Conservation (phyloP, 1,140 invertebrate genomes). For the Homarus americanus region DNA sequence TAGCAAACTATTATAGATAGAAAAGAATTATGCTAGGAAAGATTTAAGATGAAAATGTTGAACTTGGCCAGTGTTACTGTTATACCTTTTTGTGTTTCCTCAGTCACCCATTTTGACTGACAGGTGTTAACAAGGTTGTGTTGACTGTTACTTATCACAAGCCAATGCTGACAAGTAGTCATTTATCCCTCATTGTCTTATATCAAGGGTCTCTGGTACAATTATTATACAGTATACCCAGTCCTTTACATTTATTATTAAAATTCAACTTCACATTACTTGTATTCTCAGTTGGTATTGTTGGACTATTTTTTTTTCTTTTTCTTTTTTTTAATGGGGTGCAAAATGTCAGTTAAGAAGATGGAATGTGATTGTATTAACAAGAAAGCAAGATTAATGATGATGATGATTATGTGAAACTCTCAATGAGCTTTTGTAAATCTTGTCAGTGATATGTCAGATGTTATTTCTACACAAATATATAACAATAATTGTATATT, state of each 20-base stretch:
- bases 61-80: not conserved
- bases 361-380: slow-evolving; percentile 25
- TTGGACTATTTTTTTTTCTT: not conserved
- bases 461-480: slow-evolving; percentile 72
- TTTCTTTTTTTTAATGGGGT: not conserved
- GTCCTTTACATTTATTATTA: not conserved
- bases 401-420: slow-evolving; percentile 56
- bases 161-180: not conserved
- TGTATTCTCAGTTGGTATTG: not conserved
- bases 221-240: slow-evolving; percentile 8
- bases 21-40: not conserved
- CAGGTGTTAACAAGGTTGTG: not conserved
- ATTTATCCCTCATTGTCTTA: not conserved
- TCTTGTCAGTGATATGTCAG: slow-evolving; percentile 65
- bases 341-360: slow-evolving; percentile 7
- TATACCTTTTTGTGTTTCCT: not conserved
- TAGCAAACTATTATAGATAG: not conserved
- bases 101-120: slow-evolving; percentile 5
- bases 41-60: not conserved
- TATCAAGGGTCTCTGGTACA: slow-evolving; percentile 19
- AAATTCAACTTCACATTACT: not conserved
- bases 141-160: not conserved
- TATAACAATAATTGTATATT: slow-evolving; percentile 62
- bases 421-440: slow-evolving; percentile 68
- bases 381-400: slow-evolving; percentile 35